Evolutionary conservation across 2,888 invertebrate genomes (phyloP).

Genomic region (Ochlodes sylvanus): DNA sequence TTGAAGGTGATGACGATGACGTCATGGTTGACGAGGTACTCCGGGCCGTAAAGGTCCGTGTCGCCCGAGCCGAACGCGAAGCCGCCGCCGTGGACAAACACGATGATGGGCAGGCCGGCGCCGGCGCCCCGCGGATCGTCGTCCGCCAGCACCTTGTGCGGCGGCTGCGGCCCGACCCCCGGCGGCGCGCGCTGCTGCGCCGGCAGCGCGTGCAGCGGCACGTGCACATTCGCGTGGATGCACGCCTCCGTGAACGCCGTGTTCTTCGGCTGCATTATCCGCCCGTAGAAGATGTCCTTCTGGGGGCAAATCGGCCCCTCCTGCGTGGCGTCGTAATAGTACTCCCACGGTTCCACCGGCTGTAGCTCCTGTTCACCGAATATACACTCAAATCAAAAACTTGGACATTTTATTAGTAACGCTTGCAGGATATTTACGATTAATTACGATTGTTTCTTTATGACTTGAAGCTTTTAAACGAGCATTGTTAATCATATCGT

Average conservation of each 20-base stretch:
- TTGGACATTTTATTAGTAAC: no score
- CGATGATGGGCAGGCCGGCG: constrained; percentile 64
- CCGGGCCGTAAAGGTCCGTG: constrained; percentile 70
- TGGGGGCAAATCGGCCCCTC: constrained; percentile 87
- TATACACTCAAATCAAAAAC: no score
- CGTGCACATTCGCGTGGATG: constrained; percentile 73
- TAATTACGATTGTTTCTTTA: no score
- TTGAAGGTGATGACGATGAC: constrained; percentile 77
- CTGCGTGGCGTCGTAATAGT: constrained; percentile 79
- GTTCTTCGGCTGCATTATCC: constrained; percentile 52
- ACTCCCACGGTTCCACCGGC: constrained; percentile 79
- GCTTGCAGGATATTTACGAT: no score
- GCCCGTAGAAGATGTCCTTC: constrained; percentile 71
- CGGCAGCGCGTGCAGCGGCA: constrained; percentile 58
- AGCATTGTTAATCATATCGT: neutral
- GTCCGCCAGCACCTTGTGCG: constrained; percentile 43
- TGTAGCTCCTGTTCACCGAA: constrained; percentile 73
- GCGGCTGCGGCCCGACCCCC: constrained; percentile 47
- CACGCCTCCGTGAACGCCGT: constrained; percentile 65
- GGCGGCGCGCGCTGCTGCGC: constrained; percentile 35
- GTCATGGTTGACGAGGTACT: constrained; percentile 65
- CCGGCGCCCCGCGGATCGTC: constrained; percentile 20
- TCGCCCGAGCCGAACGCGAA: constrained; percentile 75
- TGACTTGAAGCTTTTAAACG: neutral
- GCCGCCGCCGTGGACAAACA: constrained; percentile 76